Evolutionary conservation across 2,797 vertebrate species (phyloP).

Genomic region (Syndactyla subalaris): DNA sequence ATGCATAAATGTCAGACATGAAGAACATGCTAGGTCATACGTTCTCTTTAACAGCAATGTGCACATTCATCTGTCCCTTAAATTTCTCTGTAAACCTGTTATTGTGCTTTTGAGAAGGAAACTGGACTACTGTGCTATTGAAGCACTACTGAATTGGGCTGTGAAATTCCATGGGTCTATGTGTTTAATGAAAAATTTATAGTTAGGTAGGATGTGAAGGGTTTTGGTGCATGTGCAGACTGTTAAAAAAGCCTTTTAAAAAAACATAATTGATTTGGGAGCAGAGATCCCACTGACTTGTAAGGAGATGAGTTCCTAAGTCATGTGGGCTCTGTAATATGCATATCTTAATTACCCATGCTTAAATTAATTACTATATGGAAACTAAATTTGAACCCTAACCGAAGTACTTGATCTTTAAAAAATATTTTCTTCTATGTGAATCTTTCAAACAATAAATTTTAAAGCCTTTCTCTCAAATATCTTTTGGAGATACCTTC

Average conservation of each 20-base stretch:
- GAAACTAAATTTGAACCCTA: not conserved
- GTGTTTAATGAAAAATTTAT: not conserved
- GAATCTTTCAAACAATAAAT: not conserved
- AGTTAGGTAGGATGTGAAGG: not conserved
- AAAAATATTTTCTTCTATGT: not conserved
- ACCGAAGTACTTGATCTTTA: not conserved
- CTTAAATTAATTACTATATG: not conserved
- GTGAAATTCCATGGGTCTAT: not conserved
- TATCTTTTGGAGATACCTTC: not conserved
- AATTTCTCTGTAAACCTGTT: not conserved
- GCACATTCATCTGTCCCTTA: not conserved
- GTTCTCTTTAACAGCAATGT: not conserved
- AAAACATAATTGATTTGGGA: not conserved
- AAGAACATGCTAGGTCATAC: not conserved
- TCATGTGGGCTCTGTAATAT: not conserved
- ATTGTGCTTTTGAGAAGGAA: not conserved
- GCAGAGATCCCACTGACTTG: not conserved
- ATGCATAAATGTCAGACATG: not conserved
- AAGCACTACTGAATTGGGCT: not conserved
- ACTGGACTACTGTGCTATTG: not conserved
- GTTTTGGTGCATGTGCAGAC: not conserved
- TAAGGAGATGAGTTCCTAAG: not conserved
- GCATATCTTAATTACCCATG: accelerated
- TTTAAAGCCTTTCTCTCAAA: not conserved
- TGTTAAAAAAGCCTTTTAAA: not conserved